Conservation (phyloP, 2,113 vertebrate species). For the Bothrops jararaca region DNA sequence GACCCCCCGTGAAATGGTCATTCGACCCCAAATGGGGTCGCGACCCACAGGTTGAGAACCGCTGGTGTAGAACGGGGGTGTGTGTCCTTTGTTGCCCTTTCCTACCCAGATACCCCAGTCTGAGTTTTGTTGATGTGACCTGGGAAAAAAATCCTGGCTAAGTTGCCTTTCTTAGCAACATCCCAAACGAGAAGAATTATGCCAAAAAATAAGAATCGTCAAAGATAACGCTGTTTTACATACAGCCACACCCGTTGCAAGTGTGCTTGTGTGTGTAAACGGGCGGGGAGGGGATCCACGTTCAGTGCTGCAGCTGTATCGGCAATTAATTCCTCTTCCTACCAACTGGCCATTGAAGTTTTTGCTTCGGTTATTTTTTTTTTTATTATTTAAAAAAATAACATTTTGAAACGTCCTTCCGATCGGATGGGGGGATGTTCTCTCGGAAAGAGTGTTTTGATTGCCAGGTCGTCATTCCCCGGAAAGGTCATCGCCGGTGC, state of each 20-base stretch:
- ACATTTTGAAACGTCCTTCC: not conserved
- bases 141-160: not conserved
- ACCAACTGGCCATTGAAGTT: accelerated
- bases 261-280: not conserved
- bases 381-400: not conserved
- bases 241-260: accelerated
- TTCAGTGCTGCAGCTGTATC: not conserved
- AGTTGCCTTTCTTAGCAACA: not conserved
- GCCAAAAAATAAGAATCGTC: not conserved
- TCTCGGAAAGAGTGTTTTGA: not conserved
- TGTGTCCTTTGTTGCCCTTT: constrained; percentile 32
- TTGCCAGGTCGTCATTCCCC: accelerated
- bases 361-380: accelerated
- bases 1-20: no score
- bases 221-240: not conserved
- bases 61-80: not conserved
- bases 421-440: not conserved
- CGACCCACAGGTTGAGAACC: no score
- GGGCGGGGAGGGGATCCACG: not conserved
- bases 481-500: not conserved
- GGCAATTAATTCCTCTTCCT: accelerated
- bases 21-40: no score
- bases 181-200: accelerated
- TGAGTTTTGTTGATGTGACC: not conserved
- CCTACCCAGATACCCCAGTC: not conserved